Conservation (phyloP, 2,113 vertebrate species). For the Candoia aspera region DNA sequence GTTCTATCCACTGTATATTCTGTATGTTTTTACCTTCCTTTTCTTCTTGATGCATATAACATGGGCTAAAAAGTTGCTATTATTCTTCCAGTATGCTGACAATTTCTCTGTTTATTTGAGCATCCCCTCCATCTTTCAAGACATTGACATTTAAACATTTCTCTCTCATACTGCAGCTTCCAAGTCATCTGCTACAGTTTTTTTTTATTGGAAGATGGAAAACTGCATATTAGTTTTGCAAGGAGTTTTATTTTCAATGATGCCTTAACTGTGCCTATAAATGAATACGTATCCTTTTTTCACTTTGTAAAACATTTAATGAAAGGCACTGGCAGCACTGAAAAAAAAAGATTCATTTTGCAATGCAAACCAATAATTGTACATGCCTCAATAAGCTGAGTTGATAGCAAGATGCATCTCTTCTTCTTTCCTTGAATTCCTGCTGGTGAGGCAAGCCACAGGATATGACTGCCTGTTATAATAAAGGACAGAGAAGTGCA, state of each 20-base stretch:
- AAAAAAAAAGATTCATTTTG: not conserved
- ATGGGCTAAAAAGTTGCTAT: not conserved
- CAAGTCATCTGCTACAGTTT: not conserved
- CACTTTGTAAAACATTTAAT: not conserved
- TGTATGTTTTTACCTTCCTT: not conserved
- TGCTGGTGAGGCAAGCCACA: not conserved
- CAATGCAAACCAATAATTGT: conserved; percentile 12
- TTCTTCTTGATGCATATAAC: not conserved
- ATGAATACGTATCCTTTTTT: not conserved
- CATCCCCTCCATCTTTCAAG: conserved; percentile 3
- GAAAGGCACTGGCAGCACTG: not conserved
- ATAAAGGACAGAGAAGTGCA: not conserved
- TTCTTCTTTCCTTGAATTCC: not conserved
- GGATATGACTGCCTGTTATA: not conserved
- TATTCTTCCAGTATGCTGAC: not conserved
- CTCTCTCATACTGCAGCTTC: not conserved
- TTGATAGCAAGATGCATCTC: not conserved
- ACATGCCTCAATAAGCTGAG: not conserved
- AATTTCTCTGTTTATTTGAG: not conserved
- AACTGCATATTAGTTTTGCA: not conserved
- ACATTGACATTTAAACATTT: not conserved
- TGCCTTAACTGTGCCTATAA: not conserved
- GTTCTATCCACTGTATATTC: not conserved
- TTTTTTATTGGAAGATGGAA: conserved; percentile 21
- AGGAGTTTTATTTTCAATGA: not conserved